Conservation (phyloP, 1,140 invertebrate genomes). For the Chironomus striatipennis region DNA sequence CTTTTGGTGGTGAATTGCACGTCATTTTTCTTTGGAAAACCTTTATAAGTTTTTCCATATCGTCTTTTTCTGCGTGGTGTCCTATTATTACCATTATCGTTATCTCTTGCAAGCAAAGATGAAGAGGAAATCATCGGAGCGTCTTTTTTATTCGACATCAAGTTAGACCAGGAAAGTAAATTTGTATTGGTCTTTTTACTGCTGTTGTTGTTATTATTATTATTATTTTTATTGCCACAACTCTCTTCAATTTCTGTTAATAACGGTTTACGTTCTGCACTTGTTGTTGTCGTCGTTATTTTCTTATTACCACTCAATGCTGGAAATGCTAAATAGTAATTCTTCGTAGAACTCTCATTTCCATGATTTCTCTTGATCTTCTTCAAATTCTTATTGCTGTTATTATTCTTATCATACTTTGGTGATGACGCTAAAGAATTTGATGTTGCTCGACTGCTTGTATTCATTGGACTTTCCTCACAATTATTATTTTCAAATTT, state of each 20-base stretch:
- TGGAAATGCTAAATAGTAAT: conserved; percentile 30
- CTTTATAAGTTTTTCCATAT: neutral
- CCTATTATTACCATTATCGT: neutral
- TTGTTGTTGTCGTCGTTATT: neutral
- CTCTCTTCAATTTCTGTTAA: neutral
- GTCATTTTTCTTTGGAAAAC: neutral
- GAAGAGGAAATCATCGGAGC: neutral
- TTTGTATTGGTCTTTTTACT: neutral
- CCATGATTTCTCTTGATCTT: conserved; percentile 41
- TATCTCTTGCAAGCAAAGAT: neutral
- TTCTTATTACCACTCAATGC: conserved; percentile 25
- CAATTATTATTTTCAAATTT: conserved; percentile 3
- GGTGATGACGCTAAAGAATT: neutral
- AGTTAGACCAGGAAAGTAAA: neutral
- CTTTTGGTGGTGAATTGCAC: conserved; percentile 18
- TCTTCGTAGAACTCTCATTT: conserved; percentile 29
- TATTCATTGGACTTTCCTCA: conserved; percentile 5
- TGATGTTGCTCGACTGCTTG: neutral
- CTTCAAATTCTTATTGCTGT: conserved; percentile 29
- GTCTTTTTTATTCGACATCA: neutral
- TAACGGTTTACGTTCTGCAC: neutral
- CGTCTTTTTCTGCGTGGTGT: neutral
- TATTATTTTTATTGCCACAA: neutral
- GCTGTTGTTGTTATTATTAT: neutral
- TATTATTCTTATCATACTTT: neutral